These are phyloP conservation scores for Cyrtonyx montezumae DNA, from an alignment of 2,113 vertebrate genomes.

Conservation along the genomic window DNA sequence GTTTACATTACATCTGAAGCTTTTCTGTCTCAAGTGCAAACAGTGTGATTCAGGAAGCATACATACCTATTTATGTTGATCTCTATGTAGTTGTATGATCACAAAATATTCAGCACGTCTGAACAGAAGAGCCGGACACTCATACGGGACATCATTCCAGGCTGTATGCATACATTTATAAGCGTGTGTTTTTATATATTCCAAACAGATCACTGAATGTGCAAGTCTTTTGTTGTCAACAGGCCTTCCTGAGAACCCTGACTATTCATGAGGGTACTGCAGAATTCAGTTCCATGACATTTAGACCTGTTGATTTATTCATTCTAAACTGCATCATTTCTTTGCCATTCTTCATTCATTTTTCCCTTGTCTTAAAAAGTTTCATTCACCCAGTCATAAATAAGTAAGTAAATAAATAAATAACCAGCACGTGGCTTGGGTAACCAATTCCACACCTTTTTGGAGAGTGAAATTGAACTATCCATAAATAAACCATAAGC, in stretches of 20 bases:
- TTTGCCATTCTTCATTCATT: conserved; percentile 44
- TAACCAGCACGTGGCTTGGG: conserved; percentile 20
- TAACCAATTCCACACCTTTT: conserved; percentile 43
- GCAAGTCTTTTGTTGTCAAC: background rate
- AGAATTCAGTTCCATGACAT: conserved; percentile 16
- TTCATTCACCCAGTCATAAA: conserved; percentile 48
- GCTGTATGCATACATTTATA: background rate
- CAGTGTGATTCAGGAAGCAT: background rate
- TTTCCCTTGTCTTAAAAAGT: conserved; percentile 40
- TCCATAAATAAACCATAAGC: conserved; percentile 66
- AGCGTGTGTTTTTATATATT: background rate
- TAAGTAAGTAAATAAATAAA: conserved; percentile 62
- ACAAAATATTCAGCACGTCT: background rate
- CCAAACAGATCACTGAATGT: background rate
- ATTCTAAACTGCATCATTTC: conserved; percentile 1
- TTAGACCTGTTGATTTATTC: conserved; percentile 35
- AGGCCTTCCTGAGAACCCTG: background rate
- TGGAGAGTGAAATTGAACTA: conserved; percentile 33
- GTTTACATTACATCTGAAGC: background rate
- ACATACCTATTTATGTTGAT: background rate
- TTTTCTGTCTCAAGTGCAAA: background rate
- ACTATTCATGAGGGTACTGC: background rate
- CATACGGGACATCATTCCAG: background rate
- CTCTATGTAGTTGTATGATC: background rate
- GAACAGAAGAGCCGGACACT: background rate